Conservation (phyloP, 2,888 invertebrate genomes). For the Uloborus plumipes region DNA sequence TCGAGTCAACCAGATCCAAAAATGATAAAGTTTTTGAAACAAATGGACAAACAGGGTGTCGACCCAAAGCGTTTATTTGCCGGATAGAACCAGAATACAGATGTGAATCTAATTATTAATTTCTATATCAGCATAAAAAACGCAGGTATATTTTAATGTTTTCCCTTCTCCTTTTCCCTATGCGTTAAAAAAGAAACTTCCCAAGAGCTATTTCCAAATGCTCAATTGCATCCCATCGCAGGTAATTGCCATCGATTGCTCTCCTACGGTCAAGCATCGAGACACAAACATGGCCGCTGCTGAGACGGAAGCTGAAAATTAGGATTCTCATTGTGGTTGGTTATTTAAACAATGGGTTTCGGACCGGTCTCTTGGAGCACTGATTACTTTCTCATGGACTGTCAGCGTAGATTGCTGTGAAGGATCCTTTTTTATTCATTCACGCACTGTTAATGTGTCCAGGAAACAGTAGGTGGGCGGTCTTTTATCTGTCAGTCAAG, state of each 20-base stretch:
- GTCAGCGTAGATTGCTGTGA: conserved; percentile 45
- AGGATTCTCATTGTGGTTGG: conserved; percentile 27
- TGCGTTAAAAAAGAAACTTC: too few species aligned
- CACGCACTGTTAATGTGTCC: conserved; percentile 32
- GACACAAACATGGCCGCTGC: neutral
- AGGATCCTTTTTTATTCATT: conserved; percentile 26
- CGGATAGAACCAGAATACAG: too few species aligned
- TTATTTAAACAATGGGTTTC: conserved; percentile 43
- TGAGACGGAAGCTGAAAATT: conserved; percentile 47
- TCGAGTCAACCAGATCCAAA: too few species aligned
- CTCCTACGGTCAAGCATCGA: neutral
- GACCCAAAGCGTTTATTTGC: too few species aligned
- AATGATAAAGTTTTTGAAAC: too few species aligned
- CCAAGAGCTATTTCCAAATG: neutral
- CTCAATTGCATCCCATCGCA: neutral
- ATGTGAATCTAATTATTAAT: too few species aligned
- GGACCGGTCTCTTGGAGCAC: conserved; percentile 5
- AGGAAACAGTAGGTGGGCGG: conserved; percentile 44
- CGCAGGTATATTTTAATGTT: too few species aligned
- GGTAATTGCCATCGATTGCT: conserved; percentile 3
- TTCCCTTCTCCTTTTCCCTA: too few species aligned
- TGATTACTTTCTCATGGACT: conserved; percentile 44
- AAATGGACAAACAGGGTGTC: too few species aligned
- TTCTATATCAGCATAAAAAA: too few species aligned
- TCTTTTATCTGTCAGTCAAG: conserved; percentile 30